Evolutionary conservation across 2,888 invertebrate species (phyloP).

Genomic region (Norana najaformis): DNA sequence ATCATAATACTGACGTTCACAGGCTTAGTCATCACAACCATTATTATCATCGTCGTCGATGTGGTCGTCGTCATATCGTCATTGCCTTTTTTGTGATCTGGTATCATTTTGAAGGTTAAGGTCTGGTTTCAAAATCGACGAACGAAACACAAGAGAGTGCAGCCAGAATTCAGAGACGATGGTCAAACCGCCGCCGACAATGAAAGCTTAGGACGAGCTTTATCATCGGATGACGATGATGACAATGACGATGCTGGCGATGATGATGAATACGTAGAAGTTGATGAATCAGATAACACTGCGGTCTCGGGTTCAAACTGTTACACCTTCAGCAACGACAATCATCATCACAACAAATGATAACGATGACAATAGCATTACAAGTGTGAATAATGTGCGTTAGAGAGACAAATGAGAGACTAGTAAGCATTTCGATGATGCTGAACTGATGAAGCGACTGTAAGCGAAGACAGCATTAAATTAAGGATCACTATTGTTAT

Average conservation of each 20-base stretch:
- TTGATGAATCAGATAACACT: conserved; percentile 13
- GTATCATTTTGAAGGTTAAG: conserved; percentile 39
- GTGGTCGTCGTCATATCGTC: too few relatives aligned
- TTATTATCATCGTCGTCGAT: too few relatives aligned
- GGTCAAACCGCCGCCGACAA: not conserved
- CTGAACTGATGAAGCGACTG: not conserved
- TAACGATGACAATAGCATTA: too few relatives aligned
- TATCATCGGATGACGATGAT: conserved; percentile 2
- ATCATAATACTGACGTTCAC: too few relatives aligned
- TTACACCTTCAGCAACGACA: not conserved
- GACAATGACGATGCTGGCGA: not conserved
- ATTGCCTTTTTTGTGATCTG: not conserved
- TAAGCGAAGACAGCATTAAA: too few relatives aligned
- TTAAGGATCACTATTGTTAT: too few relatives aligned
- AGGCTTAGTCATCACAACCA: too few relatives aligned
- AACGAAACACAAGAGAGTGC: conserved; percentile 42
- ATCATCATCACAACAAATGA: not conserved
- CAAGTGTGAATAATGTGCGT: not conserved
- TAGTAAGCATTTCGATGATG: not conserved
- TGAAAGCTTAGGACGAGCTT: not conserved
- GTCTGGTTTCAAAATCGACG: conserved; percentile 46
- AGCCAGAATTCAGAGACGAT: conserved; percentile 24
- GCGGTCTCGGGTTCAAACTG: not conserved
- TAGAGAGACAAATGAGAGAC: not conserved
- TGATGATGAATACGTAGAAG: not conserved